These are phyloP conservation scores for Euproctis similis DNA, from an alignment of 2,888 invertebrate species.

Conservation along the genomic window DNA sequence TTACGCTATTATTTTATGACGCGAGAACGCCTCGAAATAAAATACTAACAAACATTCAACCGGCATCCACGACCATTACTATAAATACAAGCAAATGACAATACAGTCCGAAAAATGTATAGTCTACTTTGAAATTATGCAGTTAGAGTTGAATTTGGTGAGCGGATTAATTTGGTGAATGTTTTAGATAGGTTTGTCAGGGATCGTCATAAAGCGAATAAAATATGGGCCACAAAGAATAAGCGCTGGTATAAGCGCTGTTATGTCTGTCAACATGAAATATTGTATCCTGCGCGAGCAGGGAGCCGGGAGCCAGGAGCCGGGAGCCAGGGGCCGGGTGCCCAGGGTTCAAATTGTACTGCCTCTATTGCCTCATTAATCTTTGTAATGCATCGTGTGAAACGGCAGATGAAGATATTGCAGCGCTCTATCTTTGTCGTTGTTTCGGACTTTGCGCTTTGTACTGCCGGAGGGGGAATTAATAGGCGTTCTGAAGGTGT, in stretches of 20 bases:
- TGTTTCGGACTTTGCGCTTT: constrained; percentile 28
- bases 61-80: constrained; percentile 73
- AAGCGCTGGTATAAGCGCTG: constrained; percentile 74
- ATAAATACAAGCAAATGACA: constrained; percentile 30
- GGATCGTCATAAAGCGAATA: constrained; percentile 74
- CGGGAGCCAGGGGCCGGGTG: too few relatives aligned
- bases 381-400: constrained; percentile 63
- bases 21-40: constrained; percentile 73
- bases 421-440: constrained; percentile 38
- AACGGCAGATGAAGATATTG: constrained; percentile 60
- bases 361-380: constrained; percentile 67
- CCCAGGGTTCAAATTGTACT: constrained; percentile 66
- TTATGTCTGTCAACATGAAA: constrained; percentile 75
- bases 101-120: constrained; percentile 9
- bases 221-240: constrained; percentile 76
- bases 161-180: constrained; percentile 9
- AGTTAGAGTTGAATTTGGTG: constrained; percentile 31
- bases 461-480: constrained; percentile 26
- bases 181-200: constrained; percentile 31
- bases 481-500: constrained; percentile 26
- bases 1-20: constrained; percentile 74
- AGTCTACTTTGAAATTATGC: constrained; percentile 13
- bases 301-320: too few relatives aligned
- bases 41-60: constrained; percentile 74
- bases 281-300: constrained; percentile 70